These are phyloP conservation scores for Stenodema calcarata DNA, from an alignment of 2,888 invertebrate species.

Conservation along the genomic window DNA sequence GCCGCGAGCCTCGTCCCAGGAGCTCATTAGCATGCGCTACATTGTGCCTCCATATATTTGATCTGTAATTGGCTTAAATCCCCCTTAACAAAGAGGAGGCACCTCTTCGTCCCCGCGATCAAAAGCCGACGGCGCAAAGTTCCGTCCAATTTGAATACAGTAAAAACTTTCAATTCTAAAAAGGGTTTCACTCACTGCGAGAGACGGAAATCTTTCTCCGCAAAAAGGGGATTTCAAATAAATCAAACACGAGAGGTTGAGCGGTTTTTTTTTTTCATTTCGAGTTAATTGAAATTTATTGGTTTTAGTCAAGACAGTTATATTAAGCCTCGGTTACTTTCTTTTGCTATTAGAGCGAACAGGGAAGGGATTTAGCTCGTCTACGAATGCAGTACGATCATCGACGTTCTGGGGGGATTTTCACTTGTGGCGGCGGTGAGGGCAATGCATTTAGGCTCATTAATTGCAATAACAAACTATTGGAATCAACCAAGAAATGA, in stretches of 20 bases:
- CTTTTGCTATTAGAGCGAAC: not conserved
- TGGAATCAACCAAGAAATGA: no score
- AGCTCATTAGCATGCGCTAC: constrained; percentile 35
- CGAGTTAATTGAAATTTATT: constrained; percentile 41
- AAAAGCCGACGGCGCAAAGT: constrained; percentile 5
- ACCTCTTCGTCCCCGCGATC: constrained; percentile 34
- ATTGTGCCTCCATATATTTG: constrained; percentile 39
- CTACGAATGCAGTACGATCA: no score
- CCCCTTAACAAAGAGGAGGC: constrained; percentile 20
- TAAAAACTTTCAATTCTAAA: constrained; percentile 30
- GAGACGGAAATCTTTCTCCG: not conserved
- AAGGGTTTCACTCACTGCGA: not conserved
- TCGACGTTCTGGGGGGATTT: no score
- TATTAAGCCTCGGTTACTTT: not conserved
- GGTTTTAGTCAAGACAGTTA: not conserved
- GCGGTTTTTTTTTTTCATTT: not conserved
- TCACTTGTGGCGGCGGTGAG: no score
- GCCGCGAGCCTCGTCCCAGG: not conserved
- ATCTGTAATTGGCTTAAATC: constrained; percentile 37
- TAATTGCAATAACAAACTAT: no score
- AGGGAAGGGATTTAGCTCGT: not conserved
- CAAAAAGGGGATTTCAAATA: not conserved
- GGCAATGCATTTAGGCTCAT: no score
- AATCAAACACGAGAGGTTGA: constrained; percentile 23
- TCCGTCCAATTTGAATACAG: constrained; percentile 34